Conservation (phyloP, 2,888 invertebrate species). For the Clivina fossor region DNA sequence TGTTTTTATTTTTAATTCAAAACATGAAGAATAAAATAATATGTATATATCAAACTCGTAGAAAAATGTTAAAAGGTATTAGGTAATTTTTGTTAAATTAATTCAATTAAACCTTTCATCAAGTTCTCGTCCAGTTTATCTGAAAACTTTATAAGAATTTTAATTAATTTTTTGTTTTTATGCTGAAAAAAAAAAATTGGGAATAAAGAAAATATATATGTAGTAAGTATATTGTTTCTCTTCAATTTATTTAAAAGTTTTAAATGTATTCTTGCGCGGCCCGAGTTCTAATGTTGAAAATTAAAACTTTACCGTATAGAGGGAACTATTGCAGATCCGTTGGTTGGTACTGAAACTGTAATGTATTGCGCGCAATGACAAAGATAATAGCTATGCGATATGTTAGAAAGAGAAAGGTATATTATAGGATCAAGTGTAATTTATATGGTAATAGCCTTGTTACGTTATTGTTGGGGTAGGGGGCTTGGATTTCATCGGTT, state of each 20-base stretch:
- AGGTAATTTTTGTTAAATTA: too few relatives aligned
- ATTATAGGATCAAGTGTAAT: constrained; percentile 7
- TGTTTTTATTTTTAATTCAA: too few relatives aligned
- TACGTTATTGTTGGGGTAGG: constrained; percentile 27
- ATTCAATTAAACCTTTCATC: constrained; percentile 17
- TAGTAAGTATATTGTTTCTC: constrained; percentile 6
- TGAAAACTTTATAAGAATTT: constrained; percentile 15
- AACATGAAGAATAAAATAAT: too few relatives aligned
- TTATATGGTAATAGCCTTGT: constrained; percentile 27
- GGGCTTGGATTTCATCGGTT: constrained; percentile 16
- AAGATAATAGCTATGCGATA: too few relatives aligned
- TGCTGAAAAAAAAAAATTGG: too few relatives aligned
- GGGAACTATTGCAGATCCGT: too few relatives aligned
- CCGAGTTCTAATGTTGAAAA: constrained; percentile 6
- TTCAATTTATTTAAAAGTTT: constrained; percentile 15
- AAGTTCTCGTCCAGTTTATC: constrained; percentile 1
- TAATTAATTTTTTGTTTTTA: constrained; percentile 19
- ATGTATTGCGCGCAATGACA: too few relatives aligned
- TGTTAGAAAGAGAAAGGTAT: neutral
- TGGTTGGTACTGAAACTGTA: too few relatives aligned
- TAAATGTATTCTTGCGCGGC: too few relatives aligned
- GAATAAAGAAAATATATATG: too few relatives aligned
- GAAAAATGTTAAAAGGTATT: too few relatives aligned
- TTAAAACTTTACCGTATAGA: constrained; percentile 27
- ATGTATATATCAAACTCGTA: too few relatives aligned